Conservation (phyloP, 2,888 invertebrate genomes). For the Crossocerus cetratus region DNA sequence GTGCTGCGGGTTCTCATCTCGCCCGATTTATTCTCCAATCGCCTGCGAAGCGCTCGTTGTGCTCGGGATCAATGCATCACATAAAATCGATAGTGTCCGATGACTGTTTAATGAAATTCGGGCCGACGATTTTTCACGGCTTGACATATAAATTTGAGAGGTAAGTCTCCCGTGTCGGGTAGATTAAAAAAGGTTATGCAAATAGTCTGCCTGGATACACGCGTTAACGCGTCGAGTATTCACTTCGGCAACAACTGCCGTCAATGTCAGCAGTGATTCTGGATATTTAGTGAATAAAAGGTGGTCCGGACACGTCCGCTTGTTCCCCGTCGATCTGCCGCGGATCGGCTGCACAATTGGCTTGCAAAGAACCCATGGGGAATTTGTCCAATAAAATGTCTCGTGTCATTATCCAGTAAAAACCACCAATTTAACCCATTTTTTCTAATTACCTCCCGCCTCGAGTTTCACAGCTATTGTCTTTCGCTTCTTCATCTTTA, state of each 20-base stretch:
- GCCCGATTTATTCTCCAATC: neutral
- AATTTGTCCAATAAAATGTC: neutral
- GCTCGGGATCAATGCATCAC: neutral
- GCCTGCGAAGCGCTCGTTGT: neutral
- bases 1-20: neutral
- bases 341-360: constrained; percentile 22
- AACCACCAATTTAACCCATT: no score
- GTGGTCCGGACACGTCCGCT: neutral
- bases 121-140: constrained; percentile 20
- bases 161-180: constrained; percentile 22
- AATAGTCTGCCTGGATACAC: neutral
- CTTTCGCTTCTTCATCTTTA: neutral
- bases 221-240: constrained; percentile 23
- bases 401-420: no score
- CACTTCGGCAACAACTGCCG: constrained; percentile 30
- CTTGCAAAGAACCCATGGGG: constrained; percentile 4
- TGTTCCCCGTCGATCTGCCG: constrained; percentile 8
- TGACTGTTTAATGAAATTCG: constrained; percentile 10
- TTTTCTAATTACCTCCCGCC: no score
- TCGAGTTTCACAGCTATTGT: no score
- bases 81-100: constrained; percentile 11
- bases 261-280: constrained; percentile 30
- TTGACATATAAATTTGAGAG: constrained; percentile 32
- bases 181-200: constrained; percentile 36
- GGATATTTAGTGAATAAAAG: constrained; percentile 46